These are phyloP conservation scores for Malaclemys terrapin DNA, from an alignment of 2,113 vertebrate species.

Conservation along the genomic window DNA sequence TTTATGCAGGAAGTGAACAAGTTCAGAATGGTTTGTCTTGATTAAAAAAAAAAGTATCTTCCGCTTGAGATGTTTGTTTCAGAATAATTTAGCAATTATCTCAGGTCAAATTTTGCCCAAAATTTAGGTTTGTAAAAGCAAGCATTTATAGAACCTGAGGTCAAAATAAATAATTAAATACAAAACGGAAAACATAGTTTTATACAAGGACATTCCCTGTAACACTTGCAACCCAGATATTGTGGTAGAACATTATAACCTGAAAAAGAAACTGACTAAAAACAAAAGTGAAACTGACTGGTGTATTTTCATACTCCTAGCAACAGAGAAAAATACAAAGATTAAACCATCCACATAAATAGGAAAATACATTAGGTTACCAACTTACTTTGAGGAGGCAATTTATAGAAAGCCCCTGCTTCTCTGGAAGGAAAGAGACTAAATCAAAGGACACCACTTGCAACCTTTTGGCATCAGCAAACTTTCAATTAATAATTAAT, in stretches of 20 bases:
- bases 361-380: neutral
- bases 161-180: neutral
- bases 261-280: neutral
- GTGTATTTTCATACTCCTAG: neutral
- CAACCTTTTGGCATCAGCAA: neutral
- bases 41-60: neutral
- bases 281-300: neutral
- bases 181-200: neutral
- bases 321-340: fast-evolving
- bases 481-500: neutral
- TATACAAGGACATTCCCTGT: neutral
- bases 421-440: neutral
- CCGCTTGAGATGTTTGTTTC: neutral
- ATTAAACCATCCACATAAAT: fast-evolving
- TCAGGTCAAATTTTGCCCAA: neutral
- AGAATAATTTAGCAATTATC: neutral
- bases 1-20: neutral
- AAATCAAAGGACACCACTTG: fast-evolving
- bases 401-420: neutral
- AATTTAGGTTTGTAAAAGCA: neutral
- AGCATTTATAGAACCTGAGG: neutral
- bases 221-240: fast-evolving
- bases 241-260: neutral
- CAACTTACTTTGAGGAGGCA: neutral
- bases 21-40: neutral